Conservation (phyloP, 2,888 invertebrate genomes). For the Sarcophaga subvicina region DNA sequence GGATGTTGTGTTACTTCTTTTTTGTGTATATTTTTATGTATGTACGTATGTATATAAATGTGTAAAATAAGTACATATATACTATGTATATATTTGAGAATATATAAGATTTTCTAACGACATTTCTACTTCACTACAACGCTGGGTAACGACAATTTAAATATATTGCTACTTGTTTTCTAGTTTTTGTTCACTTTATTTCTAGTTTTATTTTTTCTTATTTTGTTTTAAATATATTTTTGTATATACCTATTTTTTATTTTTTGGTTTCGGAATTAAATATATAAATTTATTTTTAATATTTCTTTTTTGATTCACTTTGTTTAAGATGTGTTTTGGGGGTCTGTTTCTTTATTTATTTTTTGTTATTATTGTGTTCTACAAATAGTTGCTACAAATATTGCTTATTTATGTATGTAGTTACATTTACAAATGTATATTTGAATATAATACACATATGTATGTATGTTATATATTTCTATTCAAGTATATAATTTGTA, state of each 20-base stretch:
- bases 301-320: conserved; percentile 34
- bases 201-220: not conserved
- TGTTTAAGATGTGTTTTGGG: conserved; percentile 62
- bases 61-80: conserved; percentile 16
- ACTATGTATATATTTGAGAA: conserved; percentile 50
- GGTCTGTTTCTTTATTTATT: conserved; percentile 53
- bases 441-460: conserved; percentile 33
- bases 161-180: conserved; percentile 69
- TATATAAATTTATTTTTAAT: conserved; percentile 2
- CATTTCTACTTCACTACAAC: conserved; percentile 68
- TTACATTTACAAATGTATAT: conserved; percentile 11
- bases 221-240: conserved; percentile 5
- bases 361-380: conserved; percentile 53
- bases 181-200: conserved; percentile 34
- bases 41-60: conserved; percentile 34
- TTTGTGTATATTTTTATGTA: conserved; percentile 2
- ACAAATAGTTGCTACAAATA: conserved; percentile 54
- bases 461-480: conserved; percentile 20
- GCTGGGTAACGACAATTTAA: conserved; percentile 71
- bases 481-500: not conserved
- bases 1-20: not conserved
- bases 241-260: conserved; percentile 29
- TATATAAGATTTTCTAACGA: conserved; percentile 64
- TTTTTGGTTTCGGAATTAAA: conserved; percentile 1
- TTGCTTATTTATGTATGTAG: conserved; percentile 59